Evolutionary conservation across 2,797 vertebrate species (phyloP).

Genomic region (Limosa lapponica): DNA sequence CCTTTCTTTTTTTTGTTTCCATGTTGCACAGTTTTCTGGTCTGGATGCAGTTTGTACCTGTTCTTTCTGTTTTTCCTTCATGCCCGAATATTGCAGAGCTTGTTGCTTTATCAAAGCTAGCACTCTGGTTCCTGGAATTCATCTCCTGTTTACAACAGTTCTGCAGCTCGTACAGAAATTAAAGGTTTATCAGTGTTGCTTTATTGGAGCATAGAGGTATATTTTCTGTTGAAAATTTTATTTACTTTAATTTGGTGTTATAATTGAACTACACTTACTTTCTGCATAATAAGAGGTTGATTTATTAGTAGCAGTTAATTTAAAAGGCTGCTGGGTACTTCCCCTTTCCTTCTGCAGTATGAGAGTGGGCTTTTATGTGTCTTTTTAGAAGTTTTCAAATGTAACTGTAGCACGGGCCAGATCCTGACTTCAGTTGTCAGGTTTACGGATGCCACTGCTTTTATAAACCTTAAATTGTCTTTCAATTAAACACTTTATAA

Average conservation of each 20-base stretch:
- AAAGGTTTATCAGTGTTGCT: neutral
- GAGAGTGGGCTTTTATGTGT: neutral
- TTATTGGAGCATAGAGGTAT: neutral
- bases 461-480: neutral
- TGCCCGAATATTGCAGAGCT: neutral
- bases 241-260: neutral
- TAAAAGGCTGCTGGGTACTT: neutral
- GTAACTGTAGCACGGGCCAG: neutral
- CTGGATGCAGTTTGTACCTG: neutral
- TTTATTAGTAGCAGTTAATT: conserved; percentile 2
- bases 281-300: neutral
- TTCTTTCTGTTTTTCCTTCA: neutral
- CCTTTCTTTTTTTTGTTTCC: neutral
- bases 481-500: neutral
- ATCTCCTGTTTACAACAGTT: neutral
- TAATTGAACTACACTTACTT: neutral
- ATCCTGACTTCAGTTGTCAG: neutral
- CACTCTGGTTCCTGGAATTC: neutral
- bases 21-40: neutral
- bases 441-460: neutral
- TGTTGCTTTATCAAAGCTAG: neutral
- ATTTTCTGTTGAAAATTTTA: neutral
- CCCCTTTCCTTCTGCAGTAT: neutral
- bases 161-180: neutral
- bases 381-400: neutral